Base-by-base conservation (phyloP, 2,797 vertebrate genomes). In the Trachops cirrhosus region DNA sequence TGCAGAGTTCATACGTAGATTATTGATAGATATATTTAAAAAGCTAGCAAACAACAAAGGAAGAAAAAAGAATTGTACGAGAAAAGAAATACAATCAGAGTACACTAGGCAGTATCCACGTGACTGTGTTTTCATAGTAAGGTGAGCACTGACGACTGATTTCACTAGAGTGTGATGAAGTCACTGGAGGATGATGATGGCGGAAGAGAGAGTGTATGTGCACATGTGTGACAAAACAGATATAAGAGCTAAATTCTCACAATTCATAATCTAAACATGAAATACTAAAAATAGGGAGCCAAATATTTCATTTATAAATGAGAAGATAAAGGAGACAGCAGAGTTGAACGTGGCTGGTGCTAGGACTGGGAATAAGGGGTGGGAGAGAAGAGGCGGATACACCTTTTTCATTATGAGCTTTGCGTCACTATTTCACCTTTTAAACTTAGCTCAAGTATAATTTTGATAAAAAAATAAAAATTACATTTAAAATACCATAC, bases 401-500 rank as follows among this genome's bases (percentile, higher is more conserved):
- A 1, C 50, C 14, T 89, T 46, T 59, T 68, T n/a, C 59, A 79
- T 46, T 73, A 50, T 11, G 37, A 79, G 46, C 64, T 67, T 11
- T 79, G 44, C 6, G 16, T 57, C 34, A 73, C 4, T 52, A 32
- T 34, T n/a, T 86, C 64, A 50, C 39, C 46, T 79, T 74, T 79
- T 18, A 73, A 90, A 90, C 80, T 39, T 68, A 82, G 46, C 32
- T 67, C 39, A 46, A 79, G 34, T 24, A 73, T 22, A 34, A 64
- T 67, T 74, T 52, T 89, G 54, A 41, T 93, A 73, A 75, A 82
- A 73, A 62, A 93, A 52, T 79, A 89, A 93, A 83, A 93, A 89
- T 21, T 59, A 75, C 73, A 48, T 62, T 86, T 41, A 68, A 83
- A 70, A 71, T 64, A 71, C 9, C 54, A 73, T 26, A 39, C 62